Percentiles rank a stretch among this genome's conserved stretches.
Conservation (phyloP, 2,797 vertebrate species). For the Masticophis lateralis region DNA sequence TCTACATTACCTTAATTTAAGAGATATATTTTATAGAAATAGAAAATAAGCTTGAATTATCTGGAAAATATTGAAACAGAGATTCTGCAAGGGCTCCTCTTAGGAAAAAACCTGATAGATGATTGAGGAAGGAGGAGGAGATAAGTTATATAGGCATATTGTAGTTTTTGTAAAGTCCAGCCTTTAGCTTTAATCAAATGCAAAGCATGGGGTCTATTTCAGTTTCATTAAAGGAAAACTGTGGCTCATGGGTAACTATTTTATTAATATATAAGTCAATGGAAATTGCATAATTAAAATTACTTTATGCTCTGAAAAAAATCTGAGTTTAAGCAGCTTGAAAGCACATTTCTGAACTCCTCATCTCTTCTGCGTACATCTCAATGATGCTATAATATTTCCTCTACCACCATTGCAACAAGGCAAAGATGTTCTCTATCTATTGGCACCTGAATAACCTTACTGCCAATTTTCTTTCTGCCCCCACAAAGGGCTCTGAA, state of each 20-base stretch:
- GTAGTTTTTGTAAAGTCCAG: neutral
- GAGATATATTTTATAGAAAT: neutral
- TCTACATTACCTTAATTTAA: neutral
- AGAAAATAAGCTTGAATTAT: neutral
- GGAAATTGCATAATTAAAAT: neutral
- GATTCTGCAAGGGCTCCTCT: neutral
- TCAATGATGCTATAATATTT: neutral
- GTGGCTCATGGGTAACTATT: neutral
- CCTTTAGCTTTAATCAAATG: neutral
- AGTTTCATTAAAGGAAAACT: accelerated
- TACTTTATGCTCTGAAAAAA: neutral
- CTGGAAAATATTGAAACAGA: neutral
- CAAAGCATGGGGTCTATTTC: neutral
- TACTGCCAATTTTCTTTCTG: constrained; percentile 57
- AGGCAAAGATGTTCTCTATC: neutral
- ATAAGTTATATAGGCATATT: neutral
- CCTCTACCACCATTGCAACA: constrained; percentile 1
- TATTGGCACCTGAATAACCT: constrained; percentile 41
- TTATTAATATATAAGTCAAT: accelerated
- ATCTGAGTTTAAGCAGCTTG: accelerated
- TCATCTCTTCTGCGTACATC: neutral
- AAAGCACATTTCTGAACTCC: constrained; percentile 15
- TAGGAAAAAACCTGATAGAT: neutral
- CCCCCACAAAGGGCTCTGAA: constrained; percentile 37
- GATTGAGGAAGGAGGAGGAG: neutral